Percentiles rank a stretch among this genome's conserved stretches.
phyloP scores from a whole-genome alignment of 2,888 invertebrate genomes.

The Cheilosia soror region DNA sequence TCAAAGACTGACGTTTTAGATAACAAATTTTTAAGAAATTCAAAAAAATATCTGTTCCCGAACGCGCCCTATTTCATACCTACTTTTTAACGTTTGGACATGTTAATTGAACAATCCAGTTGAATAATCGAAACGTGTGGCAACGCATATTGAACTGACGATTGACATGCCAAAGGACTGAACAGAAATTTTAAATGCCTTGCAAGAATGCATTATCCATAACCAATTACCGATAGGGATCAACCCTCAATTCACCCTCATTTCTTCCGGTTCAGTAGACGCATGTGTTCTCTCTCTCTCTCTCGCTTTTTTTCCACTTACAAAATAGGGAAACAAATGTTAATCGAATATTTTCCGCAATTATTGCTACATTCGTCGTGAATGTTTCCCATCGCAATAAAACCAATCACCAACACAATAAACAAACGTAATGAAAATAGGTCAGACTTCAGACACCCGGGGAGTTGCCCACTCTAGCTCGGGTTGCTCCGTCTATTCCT shows the following conservation, averaged over 20 bases:
- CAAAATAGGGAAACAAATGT: constrained; percentile 36
- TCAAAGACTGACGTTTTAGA: too few relatives aligned
- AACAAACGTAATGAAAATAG: constrained; percentile 55
- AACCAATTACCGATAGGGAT: constrained; percentile 45
- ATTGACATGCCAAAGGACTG: too few relatives aligned
- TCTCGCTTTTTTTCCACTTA: not conserved
- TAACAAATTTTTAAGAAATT: too few relatives aligned
- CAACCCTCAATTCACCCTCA: constrained; percentile 34
- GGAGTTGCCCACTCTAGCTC: constrained; percentile 6
- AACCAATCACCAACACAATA: constrained; percentile 57
- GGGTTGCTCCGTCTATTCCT: not conserved
- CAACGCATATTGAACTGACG: too few relatives aligned
- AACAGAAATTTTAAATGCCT: too few relatives aligned
- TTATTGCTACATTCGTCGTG: constrained; percentile 58
- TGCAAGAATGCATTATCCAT: constrained; percentile 23
- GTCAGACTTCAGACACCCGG: constrained; percentile 60
- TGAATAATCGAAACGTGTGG: too few relatives aligned
- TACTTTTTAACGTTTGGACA: too few relatives aligned
- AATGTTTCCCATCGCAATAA: constrained; percentile 57
- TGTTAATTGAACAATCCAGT: too few relatives aligned
- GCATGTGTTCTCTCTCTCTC: not conserved
- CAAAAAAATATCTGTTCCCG: too few relatives aligned
- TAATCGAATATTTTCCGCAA: constrained; percentile 74
- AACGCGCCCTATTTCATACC: too few relatives aligned
- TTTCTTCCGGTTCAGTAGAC: constrained; percentile 40